phyloP scores from a whole-genome alignment of 2,888 invertebrate genomes.

The Drosophila cyrtoloma region DNA sequence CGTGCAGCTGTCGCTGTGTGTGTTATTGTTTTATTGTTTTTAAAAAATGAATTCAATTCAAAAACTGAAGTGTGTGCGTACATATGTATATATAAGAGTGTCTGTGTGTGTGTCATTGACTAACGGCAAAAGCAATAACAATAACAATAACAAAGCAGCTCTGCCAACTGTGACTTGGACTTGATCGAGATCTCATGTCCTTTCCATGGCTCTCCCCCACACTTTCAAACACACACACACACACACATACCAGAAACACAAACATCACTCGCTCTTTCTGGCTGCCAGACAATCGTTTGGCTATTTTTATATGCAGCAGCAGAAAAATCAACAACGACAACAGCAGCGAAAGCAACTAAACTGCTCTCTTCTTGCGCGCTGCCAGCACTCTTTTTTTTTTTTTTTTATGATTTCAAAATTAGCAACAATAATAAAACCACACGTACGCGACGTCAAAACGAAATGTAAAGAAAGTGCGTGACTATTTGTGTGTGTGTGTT shows the following conservation, averaged over 20 bases:
- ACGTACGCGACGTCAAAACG: constrained; percentile 42
- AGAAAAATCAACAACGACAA: constrained; percentile 18
- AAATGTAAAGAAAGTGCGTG: constrained; percentile 74
- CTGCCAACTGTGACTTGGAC: constrained; percentile 25
- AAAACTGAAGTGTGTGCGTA: constrained; percentile 5
- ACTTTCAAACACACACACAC: constrained; percentile 22
- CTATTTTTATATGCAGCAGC: constrained; percentile 57
- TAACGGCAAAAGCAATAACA: constrained; percentile 24
- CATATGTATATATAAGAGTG: not conserved
- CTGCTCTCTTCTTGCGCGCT: constrained; percentile 32
- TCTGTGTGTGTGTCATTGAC: constrained; percentile 5
- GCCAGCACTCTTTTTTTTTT: constrained; percentile 30
- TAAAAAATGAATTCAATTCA: constrained; percentile 38
- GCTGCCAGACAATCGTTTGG: constrained; percentile 43
- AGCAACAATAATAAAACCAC: constrained; percentile 69
- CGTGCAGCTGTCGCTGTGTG: constrained; percentile 52
- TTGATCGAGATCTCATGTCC: constrained; percentile 35
- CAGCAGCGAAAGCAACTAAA: constrained; percentile 27
- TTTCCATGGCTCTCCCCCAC: constrained; percentile 42
- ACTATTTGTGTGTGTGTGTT: constrained; percentile 12
- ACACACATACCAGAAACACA: constrained; percentile 11
- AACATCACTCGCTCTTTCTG: constrained; percentile 11
- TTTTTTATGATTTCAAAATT: constrained; percentile 63
- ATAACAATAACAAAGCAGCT: constrained; percentile 30
- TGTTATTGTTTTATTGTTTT: constrained; percentile 52